Percentiles rank a stretch among this genome's conserved stretches.
phyloP scores from a whole-genome alignment of 1,140 invertebrate genomes.

The Steinernema feltiae region DNA sequence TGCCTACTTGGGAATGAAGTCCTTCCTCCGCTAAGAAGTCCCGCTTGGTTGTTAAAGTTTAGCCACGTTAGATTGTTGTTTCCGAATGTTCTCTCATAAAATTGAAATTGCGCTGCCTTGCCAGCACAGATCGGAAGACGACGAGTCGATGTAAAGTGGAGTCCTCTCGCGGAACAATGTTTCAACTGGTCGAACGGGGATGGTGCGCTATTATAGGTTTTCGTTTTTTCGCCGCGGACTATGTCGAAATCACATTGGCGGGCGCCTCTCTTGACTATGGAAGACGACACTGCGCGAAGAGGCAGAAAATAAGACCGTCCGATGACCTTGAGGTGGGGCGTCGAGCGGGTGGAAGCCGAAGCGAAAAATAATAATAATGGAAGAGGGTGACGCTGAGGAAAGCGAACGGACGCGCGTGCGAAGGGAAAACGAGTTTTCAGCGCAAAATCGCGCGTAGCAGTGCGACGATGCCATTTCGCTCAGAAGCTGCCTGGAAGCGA shows the following conservation, averaged over 20 bases:
- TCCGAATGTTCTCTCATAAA: not conserved
- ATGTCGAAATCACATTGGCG: not conserved
- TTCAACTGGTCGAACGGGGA: not conserved
- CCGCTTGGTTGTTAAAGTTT: not conserved
- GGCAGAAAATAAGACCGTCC: slow-evolving; percentile 13
- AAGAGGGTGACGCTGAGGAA: not conserved
- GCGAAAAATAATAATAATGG: not conserved
- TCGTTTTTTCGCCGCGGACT: not conserved
- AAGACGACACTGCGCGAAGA: not conserved
- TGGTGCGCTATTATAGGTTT: not conserved
- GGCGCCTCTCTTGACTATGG: not conserved
- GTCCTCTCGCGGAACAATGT: not conserved
- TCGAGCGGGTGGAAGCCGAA: not conserved
- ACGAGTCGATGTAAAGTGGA: not conserved
- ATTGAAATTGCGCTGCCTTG: not conserved
- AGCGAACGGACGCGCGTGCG: no score
- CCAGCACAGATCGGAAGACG: not conserved
- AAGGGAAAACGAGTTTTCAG: not conserved
- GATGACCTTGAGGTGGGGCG: not conserved
- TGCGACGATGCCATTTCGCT: not conserved
- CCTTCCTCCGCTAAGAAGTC: not conserved
- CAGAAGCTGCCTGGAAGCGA: slow-evolving; percentile 1
- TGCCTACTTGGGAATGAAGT: not conserved
- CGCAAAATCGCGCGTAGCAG: not conserved
- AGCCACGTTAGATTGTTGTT: not conserved